Conservation (phyloP, 2,888 invertebrate species). For the Chydorus sphaericus region DNA sequence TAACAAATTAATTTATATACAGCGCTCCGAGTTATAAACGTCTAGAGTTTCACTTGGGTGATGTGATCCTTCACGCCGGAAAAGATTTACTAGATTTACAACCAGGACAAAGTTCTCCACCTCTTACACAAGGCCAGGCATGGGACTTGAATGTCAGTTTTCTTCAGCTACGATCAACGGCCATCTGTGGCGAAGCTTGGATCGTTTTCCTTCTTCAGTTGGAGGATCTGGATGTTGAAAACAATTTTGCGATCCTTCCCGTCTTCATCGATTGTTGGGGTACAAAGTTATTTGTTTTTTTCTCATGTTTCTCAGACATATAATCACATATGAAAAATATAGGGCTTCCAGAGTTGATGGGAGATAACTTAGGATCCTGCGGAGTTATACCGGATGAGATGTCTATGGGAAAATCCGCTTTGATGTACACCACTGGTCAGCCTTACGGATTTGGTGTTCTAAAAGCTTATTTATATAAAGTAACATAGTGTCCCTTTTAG, state of each 20-base stretch:
- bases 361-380: not conserved
- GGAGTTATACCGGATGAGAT: not conserved
- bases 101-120: not conserved
- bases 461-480: slow-evolving; percentile 1
- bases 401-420: not conserved
- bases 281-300: not conserved
- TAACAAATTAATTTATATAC: not conserved
- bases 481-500: no score
- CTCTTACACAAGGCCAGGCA: not conserved
- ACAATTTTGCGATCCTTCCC: slow-evolving; percentile 8
- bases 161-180: not conserved
- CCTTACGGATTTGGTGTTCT: not conserved
- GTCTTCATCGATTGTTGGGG: slow-evolving; percentile 9
- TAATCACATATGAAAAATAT: not conserved
- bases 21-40: not conserved
- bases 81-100: not conserved
- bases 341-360: not conserved
- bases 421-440: not conserved
- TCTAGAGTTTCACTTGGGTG: not conserved
- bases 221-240: not conserved
- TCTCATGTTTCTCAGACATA: not conserved
- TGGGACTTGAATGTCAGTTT: not conserved
- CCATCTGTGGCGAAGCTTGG: slow-evolving; percentile 2
- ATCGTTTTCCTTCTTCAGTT: not conserved
- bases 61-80: not conserved